phyloP scores from a whole-genome alignment of 2,113 vertebrate species.

The Theristicus caerulescens region DNA sequence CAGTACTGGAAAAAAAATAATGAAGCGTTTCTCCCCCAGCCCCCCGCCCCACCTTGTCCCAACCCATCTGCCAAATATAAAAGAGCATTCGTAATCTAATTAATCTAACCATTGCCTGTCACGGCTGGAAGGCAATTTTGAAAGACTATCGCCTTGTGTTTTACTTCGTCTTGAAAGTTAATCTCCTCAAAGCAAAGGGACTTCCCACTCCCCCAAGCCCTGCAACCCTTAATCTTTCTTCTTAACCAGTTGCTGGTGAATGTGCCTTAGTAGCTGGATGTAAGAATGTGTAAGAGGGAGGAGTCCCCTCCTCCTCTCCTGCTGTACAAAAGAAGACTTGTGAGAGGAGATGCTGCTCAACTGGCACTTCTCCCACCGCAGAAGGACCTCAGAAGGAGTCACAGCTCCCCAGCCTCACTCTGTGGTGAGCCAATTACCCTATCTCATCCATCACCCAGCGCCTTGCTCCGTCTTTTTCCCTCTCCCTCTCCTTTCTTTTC shows the following conservation, averaged over 20 bases:
- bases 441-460: not conserved
- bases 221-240: not conserved
- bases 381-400: not conserved
- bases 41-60: slow-evolving; percentile 6
- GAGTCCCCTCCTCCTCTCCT: not conserved
- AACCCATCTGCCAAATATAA: slow-evolving; percentile 40
- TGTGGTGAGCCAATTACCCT: not conserved
- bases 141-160: slow-evolving; percentile 67
- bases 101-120: slow-evolving; percentile 60
- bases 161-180: slow-evolving; percentile 49
- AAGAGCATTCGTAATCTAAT: slow-evolving; percentile 71
- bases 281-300: not conserved
- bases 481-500: not conserved
- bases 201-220: slow-evolving; percentile 42
- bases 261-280: not conserved
- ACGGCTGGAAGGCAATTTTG: slow-evolving; percentile 63
- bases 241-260: slow-evolving; percentile 20
- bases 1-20: not conserved
- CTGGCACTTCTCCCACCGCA: not conserved
- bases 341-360: not conserved
- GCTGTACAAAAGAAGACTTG: not conserved
- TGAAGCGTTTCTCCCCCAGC: not conserved
- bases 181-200: slow-evolving; percentile 68
- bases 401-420: not conserved
- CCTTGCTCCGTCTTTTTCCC: not conserved